Conservation (phyloP, 1,140 invertebrate species). For the Lepidurus packardi region DNA sequence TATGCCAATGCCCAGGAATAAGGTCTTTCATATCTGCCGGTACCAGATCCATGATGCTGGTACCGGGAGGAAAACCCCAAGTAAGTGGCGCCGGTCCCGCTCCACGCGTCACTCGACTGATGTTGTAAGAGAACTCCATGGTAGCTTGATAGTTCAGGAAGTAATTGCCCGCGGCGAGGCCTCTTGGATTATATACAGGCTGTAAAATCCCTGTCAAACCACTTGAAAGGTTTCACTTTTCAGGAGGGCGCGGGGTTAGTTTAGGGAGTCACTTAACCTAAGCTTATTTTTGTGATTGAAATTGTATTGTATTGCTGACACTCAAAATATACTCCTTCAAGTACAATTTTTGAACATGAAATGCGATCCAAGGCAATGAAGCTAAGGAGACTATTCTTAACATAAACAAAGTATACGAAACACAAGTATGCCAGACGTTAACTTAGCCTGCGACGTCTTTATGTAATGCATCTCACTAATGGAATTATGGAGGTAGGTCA, state of each 20-base stretch:
- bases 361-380: no score
- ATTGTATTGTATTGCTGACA: no score
- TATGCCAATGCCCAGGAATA: slow-evolving; percentile 22
- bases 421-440: neutral
- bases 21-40: slow-evolving; percentile 26
- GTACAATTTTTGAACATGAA: no score
- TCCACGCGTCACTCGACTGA: neutral
- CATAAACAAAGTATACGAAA: neutral
- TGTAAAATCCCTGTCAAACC: neutral
- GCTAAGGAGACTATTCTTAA: no score
- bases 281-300: no score
- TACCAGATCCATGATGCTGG: neutral
- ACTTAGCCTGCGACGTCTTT: neutral
- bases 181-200: neutral
- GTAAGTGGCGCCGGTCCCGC: neutral
- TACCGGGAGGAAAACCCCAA: slow-evolving; percentile 22
- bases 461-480: neutral
- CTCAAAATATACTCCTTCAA: no score
- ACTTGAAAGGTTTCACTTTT: neutral
- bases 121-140: neutral
- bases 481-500: neutral
- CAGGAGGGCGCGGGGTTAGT: neutral
- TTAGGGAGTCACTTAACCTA: no score
- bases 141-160: neutral
- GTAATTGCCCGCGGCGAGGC: neutral